Evolutionary conservation across 2,113 vertebrate genomes (phyloP).

Genomic region (Tragelaphus strepsiceros): DNA sequence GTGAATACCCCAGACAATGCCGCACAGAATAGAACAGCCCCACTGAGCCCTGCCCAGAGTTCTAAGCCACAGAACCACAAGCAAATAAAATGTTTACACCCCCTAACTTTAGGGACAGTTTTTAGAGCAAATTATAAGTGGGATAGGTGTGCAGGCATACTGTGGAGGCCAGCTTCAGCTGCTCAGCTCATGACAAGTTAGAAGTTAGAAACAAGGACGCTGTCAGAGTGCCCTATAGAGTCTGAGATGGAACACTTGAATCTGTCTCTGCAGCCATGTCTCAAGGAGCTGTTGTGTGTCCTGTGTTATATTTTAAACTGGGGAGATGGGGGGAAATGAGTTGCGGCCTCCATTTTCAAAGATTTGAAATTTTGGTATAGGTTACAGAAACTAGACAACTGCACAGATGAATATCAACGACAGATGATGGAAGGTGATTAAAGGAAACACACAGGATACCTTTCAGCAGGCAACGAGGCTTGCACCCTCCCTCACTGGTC

Average conservation of each 20-base stretch:
- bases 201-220: not conserved
- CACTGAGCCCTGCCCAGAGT: not conserved
- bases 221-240: too few species aligned
- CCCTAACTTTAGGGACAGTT: not conserved
- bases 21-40: not conserved
- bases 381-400: not conserved
- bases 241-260: too few species aligned
- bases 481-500: not conserved
- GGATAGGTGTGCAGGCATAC: not conserved
- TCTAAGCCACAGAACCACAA: not conserved
- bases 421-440: not conserved
- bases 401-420: too few species aligned
- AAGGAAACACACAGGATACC: not conserved
- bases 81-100: not conserved
- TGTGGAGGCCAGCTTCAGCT: not conserved
- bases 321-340: not conserved
- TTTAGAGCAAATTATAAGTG: not conserved
- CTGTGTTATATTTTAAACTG: not conserved
- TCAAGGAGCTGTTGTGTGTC: not conserved
- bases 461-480: not conserved
- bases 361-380: not conserved
- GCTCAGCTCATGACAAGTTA: not conserved
- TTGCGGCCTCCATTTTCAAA: not conserved
- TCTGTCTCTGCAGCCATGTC: accelerated
- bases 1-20: not conserved